Evolutionary conservation across 2,797 vertebrate species (phyloP), one percentile per base, ranked within the genome.

Genomic region (Morus bassanus): DNA sequence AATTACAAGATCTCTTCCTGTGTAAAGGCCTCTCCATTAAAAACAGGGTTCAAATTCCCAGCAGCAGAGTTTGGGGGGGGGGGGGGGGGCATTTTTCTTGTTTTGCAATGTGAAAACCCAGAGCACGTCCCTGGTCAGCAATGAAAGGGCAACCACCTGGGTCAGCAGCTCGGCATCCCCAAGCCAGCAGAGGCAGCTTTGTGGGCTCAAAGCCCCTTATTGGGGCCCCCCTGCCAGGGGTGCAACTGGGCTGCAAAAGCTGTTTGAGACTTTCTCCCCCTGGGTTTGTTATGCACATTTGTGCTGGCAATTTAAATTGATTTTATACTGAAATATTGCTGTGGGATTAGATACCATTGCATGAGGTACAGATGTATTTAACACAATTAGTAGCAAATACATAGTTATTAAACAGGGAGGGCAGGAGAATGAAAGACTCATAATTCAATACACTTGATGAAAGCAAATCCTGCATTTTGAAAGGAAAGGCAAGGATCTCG

Each of bases 291-390:
- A 41, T 2, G 18, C 13, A 23, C 12, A 4, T 56, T 50, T 69
- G n/a, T 69, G 18, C 51, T 77, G 57, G 60, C 24, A 76, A 61
- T 76, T 85, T 75, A 31, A 80, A 23, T 5, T n/a, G 53, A 65
- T 81, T 76, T 75, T 30, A 45, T 28, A 50, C 30, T 33, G 33
- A 91, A 96, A 85, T 68, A 80, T 15, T 67, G 53, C 39, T 70
- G 51, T 57, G 75, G 61, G 63, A 80, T 78, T 46, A 85, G 33
- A 48, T 3, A 28, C 6, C 54, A 19, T 4, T 18, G 2, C 2
- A 6, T 65, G 74, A 85, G 37, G 30, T 33, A 21, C 65, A 50
- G 70, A 45, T 11, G 24, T 33, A 53, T 59, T 70, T 69, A 91
- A 84, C 46, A 46, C 10, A 21, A 59, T 17, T 60, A 88, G 43